Evolutionary conservation across 2,888 invertebrate genomes (phyloP), one percentile per base, ranked within the genome.

Genomic region (Hypena proboscidalis): DNA sequence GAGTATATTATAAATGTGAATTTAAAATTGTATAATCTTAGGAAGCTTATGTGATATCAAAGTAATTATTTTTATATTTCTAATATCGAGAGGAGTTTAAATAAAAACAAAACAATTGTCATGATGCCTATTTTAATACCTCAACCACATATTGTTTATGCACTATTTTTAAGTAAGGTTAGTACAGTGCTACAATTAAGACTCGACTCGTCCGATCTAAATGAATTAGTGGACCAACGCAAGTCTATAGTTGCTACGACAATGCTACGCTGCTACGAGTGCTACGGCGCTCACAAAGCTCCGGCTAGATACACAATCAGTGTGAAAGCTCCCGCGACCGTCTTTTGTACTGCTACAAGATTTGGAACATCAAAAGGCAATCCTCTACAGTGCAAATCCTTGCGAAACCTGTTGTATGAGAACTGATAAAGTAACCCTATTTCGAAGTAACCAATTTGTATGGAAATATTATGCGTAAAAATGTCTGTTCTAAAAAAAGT

Each of bases 151-250:
- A n/a, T n/a, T n/a, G n/a, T n/a, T n/a, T n/a, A n/a, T n/a, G n/a
- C n/a, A n/a, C n/a, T n/a, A n/a, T n/a, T n/a, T n/a, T n/a, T n/a
- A n/a, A n/a, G 17, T 3, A 17, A 17, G 3, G 17, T 17, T 4
- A 17, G 19, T 5, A 7, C 8, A 46, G 41, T 41, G 20, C 36
- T 41, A 25, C 4, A 29, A 53, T 30, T 31, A 40, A 53, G 23
- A 30, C 36, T 45, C n/a, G n/a, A 56, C 32, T 51, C 32, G 37
- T 33, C 27, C 9, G 32, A 27, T 27, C 27, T 40, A 58, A 58
- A 53, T 61, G 58, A 61, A 58, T 61, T 61, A 49, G 61, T 39
- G 45, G 62, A 35, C 58, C 58, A 30, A 53, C 40, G 53, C 44
- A 27, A 23, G 22, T 8, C 10, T 30, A 15, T 34, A 14, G 29